A percentile compares a stretch with the other conserved stretches of the same genome.
These are phyloP conservation scores for Cebus imitator DNA, from an alignment of 2,113 vertebrate species.

Conservation along the genomic window DNA sequence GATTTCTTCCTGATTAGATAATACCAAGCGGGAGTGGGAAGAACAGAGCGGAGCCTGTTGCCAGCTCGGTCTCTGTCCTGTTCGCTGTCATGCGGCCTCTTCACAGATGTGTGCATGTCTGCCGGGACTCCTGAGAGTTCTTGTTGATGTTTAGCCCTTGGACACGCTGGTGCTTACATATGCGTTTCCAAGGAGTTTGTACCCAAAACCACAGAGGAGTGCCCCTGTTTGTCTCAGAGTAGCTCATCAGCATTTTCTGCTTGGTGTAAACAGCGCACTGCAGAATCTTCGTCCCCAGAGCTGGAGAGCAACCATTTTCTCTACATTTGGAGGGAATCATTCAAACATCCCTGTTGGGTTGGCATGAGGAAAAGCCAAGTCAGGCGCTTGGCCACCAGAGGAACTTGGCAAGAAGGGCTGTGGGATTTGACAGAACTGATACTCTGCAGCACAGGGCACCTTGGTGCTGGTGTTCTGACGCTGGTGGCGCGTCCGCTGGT, in stretches of 20 bases:
- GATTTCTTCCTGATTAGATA: conserved; percentile 48
- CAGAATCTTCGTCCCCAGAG: fast-evolving
- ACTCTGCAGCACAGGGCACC: fast-evolving
- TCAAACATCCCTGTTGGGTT: fast-evolving
- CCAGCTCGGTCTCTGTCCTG: fast-evolving
- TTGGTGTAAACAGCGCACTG: background rate
- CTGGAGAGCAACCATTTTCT: fast-evolving
- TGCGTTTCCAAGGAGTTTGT: background rate
- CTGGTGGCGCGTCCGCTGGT: fast-evolving
- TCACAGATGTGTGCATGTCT: background rate
- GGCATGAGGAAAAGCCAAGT: fast-evolving
- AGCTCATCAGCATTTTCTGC: fast-evolving
- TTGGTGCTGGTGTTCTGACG: fast-evolving
- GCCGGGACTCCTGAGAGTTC: background rate
- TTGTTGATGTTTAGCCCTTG: background rate
- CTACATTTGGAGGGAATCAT: background rate
- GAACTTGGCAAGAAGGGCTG: too few relatives aligned
- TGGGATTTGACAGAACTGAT: fast-evolving
- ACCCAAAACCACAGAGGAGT: background rate
- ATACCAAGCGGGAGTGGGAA: background rate
- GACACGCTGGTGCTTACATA: background rate
- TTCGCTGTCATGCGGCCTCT: fast-evolving
- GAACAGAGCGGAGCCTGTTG: fast-evolving
- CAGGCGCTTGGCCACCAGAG: background rate
- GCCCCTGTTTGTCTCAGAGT: background rate